A percentile compares a stretch with the other conserved stretches of the same genome.
These are phyloP conservation scores for Gymnosoma rotundatum DNA, from an alignment of 2,888 invertebrate genomes.

Conservation along the genomic window DNA sequence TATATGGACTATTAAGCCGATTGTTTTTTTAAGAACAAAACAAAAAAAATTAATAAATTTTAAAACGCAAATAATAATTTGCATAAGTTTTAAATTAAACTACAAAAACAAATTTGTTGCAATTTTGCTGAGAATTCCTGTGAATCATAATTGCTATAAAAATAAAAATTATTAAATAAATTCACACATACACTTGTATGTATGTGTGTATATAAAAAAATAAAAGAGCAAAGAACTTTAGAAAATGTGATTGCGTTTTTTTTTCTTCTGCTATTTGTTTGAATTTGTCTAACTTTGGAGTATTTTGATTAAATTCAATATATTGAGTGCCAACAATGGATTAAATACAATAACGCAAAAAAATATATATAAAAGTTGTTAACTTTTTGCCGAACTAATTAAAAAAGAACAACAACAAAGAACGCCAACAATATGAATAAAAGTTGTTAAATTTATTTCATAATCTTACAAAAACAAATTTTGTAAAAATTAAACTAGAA, in stretches of 20 bases:
- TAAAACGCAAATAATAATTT: conserved; percentile 67
- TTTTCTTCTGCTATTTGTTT: conserved; percentile 3
- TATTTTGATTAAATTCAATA: conserved; percentile 28
- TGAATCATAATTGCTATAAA: conserved; percentile 52
- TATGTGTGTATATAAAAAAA: background rate
- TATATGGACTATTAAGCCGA: conserved; percentile 29
- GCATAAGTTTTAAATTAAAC: conserved; percentile 52
- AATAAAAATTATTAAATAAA: conserved; percentile 50
- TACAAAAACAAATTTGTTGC: conserved; percentile 53
- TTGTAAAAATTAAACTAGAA: conserved; percentile 16
- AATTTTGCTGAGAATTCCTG: conserved; percentile 57
- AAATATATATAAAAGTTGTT: conserved; percentile 30
- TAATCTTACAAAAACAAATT: conserved; percentile 9
- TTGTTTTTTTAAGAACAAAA: background rate
- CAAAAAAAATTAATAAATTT: conserved; percentile 5
- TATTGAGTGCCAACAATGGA: conserved; percentile 19
- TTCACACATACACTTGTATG: background rate
- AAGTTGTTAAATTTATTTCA: conserved; percentile 46
- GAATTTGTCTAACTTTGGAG: background rate
- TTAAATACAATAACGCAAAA: background rate
- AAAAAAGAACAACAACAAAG: conserved; percentile 8
- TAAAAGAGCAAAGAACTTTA: conserved; percentile 68
- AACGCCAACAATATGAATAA: conserved; percentile 51
- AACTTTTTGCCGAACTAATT: background rate
- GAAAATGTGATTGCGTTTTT: conserved; percentile 64